Evolutionary conservation across 2,888 invertebrate species (phyloP).

Genomic region (Phasia obesa): DNA sequence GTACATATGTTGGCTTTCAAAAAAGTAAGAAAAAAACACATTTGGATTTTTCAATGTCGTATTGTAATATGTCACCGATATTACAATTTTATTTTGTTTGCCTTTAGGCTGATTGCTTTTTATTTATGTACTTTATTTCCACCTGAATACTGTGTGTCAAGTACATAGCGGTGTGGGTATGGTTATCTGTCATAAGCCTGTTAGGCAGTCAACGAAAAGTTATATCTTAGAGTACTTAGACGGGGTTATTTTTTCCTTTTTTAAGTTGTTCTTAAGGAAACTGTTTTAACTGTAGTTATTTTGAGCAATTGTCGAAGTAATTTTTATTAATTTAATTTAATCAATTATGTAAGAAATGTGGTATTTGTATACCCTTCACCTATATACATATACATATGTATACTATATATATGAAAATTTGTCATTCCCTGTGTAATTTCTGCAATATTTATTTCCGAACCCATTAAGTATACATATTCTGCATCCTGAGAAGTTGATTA

Average conservation of each 20-base stretch:
- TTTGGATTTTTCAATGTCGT: constrained; percentile 30
- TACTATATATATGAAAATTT: no score
- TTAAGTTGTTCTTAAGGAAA: neutral
- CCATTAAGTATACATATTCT: no score
- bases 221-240: neutral
- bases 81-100: constrained; percentile 45
- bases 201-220: constrained; percentile 27
- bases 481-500: no score
- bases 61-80: constrained; percentile 51
- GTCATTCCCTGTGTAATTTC: no score
- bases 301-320: neutral
- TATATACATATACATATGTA: no score
- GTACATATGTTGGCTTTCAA: constrained; percentile 28
- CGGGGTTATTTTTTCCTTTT: neutral
- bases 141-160: no score
- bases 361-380: no score
- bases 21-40: neutral
- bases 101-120: constrained; percentile 9
- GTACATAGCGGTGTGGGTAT: neutral
- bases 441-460: no score
- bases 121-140: neutral
- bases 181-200: constrained; percentile 3
- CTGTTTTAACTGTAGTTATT: no score
- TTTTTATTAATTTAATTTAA: neutral
- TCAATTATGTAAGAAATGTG: no score